Percentiles rank a stretch among this genome's conserved stretches.
phyloP scores from a whole-genome alignment of 2,113 vertebrate genomes.

The Corythornis vintsioides region DNA sequence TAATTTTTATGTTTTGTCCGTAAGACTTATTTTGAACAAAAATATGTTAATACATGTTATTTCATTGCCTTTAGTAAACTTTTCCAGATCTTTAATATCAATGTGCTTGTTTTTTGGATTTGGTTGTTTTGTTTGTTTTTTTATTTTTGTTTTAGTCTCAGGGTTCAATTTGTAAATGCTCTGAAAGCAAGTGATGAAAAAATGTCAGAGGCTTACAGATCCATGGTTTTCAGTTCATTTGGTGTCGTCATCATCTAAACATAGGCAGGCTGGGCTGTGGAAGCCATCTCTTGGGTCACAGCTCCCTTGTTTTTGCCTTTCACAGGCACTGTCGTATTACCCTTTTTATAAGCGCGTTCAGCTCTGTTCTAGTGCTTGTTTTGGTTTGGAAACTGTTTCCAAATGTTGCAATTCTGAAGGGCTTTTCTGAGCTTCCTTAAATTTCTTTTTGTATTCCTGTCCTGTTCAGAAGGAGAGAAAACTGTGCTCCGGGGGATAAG shows the following conservation, averaged over 20 bases:
- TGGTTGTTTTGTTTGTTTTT: background rate
- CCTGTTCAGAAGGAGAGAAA: background rate
- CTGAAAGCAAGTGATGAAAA: background rate
- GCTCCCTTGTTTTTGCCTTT: slow-evolving; percentile 32
- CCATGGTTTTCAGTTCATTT: background rate
- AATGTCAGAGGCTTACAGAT: background rate
- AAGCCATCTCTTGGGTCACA: slow-evolving; percentile 14
- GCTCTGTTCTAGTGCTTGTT: background rate
- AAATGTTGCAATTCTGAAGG: background rate
- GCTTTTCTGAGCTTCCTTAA: background rate
- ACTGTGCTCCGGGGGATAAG: background rate
- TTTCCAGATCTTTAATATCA: background rate
- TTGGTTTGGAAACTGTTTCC: slow-evolving; percentile 4
- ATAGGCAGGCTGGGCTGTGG: slow-evolving; percentile 1
- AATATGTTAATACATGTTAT: background rate
- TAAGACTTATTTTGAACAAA: background rate
- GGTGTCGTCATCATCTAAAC: slow-evolving; percentile 20
- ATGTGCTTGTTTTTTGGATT: background rate
- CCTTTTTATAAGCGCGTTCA: background rate
- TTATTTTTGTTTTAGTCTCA: background rate
- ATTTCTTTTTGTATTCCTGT: background rate
- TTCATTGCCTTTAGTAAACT: background rate
- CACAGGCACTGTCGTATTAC: background rate
- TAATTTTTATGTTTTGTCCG: background rate
- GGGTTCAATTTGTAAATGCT: background rate